Evolutionary conservation across 2,888 invertebrate species (phyloP).

Genomic region (Ecliptopera silaceata): DNA sequence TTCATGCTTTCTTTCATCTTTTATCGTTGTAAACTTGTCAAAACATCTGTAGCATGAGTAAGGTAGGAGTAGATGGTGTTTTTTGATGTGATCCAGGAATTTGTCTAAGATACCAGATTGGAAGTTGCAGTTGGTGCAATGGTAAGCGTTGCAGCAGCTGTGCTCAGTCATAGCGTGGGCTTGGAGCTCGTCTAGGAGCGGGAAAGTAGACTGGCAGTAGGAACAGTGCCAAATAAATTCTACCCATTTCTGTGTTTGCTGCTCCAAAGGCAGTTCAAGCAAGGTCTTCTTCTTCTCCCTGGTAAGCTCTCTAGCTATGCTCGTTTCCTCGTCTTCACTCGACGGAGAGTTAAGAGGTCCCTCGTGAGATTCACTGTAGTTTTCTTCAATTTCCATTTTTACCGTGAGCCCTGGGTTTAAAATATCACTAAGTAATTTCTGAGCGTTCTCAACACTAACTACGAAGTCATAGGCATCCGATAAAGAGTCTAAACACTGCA

Average conservation of each 20-base stretch:
- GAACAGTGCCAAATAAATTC: conserved; percentile 8
- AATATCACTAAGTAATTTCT: not conserved
- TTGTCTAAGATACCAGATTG: conserved; percentile 9
- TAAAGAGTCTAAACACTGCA: conserved; percentile 9
- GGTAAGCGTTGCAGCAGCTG: conserved; percentile 10
- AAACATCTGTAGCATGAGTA: conserved; percentile 11
- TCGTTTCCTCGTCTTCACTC: conserved; percentile 12
- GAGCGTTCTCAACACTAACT: conserved; percentile 3
- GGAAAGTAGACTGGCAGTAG: conserved; percentile 1
- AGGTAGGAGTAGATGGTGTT: conserved; percentile 11
- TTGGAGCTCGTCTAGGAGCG: not conserved
- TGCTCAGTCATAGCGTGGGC: not conserved
- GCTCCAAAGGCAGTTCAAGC: conserved; percentile 3
- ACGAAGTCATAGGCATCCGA: conserved; percentile 10
- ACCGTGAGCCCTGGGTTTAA: not conserved
- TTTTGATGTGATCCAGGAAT: conserved; percentile 11
- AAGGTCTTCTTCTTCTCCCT: conserved; percentile 9
- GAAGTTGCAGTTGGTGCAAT: conserved; percentile 8
- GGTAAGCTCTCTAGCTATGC: not conserved
- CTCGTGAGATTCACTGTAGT: not conserved
- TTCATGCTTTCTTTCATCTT: conserved; percentile 8
- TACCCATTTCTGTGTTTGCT: conserved; percentile 4
- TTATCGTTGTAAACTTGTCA: conserved; percentile 11
- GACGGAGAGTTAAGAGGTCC: conserved; percentile 4
- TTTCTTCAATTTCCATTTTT: not conserved